Evolutionary conservation across 1,140 invertebrate genomes (phyloP).

Genomic region (Papilio polyxenes): DNA sequence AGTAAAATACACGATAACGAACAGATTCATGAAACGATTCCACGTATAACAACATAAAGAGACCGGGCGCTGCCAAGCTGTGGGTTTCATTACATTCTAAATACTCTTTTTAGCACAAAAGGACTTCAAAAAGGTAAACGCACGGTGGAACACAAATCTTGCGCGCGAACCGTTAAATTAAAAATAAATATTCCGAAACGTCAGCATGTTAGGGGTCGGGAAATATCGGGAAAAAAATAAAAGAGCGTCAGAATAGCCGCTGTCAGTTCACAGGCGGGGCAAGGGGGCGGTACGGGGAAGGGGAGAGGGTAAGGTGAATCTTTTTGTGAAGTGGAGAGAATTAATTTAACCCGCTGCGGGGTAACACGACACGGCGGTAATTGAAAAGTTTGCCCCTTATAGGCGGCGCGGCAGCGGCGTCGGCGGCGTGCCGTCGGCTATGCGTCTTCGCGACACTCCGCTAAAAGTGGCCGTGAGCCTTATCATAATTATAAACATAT

Average conservation of each 20-base stretch:
- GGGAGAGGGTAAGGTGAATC: conserved; percentile 70
- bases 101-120: conserved; percentile 69
- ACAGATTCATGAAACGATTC: conserved; percentile 32
- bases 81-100: conserved; percentile 63
- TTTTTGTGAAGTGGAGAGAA: conserved; percentile 81
- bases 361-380: conserved; percentile 81
- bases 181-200: conserved; percentile 81
- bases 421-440: conserved; percentile 51
- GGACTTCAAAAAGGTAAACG: conserved; percentile 67
- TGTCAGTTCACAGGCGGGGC: conserved; percentile 66
- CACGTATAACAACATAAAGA: conserved; percentile 41
- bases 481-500: conserved; percentile 51
- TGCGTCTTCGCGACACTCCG: conserved; percentile 60
- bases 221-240: conserved; percentile 68
- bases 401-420: conserved; percentile 43
- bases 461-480: conserved; percentile 51
- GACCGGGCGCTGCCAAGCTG: conserved; percentile 42
- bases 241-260: conserved; percentile 66
- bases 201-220: conserved; percentile 78
- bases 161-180: conserved; percentile 77
- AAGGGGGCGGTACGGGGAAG: conserved; percentile 43
- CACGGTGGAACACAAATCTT: conserved; percentile 68
- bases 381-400: conserved; percentile 81
- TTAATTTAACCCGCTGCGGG: conserved; percentile 81
- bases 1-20: conserved; percentile 19